Conservation (phyloP, 1,140 invertebrate species). For the Eriosoma lanigerum region DNA sequence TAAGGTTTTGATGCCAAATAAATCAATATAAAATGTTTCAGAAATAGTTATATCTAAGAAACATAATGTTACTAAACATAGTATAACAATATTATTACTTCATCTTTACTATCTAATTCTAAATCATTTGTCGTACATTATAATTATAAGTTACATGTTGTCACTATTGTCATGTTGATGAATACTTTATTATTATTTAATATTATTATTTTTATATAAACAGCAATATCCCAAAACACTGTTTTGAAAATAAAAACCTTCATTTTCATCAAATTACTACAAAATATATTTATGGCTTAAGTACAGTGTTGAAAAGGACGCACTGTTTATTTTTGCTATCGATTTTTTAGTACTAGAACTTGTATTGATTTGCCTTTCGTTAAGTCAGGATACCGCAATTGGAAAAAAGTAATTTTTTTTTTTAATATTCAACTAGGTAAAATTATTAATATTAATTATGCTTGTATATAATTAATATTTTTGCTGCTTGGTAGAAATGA, state of each 20-base stretch:
- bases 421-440: neutral
- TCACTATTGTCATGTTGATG: no score
- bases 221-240: neutral
- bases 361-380: neutral
- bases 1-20: no score
- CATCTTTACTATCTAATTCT: no score
- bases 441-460: neutral
- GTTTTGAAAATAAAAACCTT: neutral
- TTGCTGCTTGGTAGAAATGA: neutral
- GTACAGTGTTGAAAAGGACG: neutral
- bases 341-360: neutral
- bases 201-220: neutral
- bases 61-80: no score
- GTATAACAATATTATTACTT: no score
- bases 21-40: no score
- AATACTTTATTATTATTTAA: no score
- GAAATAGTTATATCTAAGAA: no score
- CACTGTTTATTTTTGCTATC: neutral
- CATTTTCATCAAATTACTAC: neutral
- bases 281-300: neutral
- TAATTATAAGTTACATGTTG: no score
- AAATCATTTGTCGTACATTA: no score
- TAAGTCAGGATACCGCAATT: neutral
- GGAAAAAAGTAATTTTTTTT: constrained; percentile 14
- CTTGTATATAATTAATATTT: neutral